Conservation (phyloP, 2,888 invertebrate genomes). For the Trichacis sp. region DNA sequence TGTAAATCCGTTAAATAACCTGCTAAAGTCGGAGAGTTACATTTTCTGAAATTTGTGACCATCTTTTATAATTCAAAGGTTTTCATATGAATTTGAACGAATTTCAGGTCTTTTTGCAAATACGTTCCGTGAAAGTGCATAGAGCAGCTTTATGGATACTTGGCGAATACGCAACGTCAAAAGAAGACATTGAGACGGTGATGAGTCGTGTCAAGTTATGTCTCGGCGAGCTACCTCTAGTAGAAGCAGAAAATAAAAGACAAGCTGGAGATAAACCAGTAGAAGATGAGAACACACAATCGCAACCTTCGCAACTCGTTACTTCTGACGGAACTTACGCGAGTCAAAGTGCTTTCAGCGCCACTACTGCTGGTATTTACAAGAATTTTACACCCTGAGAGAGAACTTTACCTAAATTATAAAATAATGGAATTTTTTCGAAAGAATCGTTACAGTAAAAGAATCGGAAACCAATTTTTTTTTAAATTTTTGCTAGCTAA, state of each 20-base stretch:
- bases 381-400: no score
- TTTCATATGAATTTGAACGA: constrained; percentile 33
- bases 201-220: constrained; percentile 81
- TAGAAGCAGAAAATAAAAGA: constrained; percentile 78
- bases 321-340: constrained; percentile 99
- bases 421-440: no score
- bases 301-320: constrained; percentile 78
- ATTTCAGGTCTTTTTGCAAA: constrained; percentile 87
- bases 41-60: no score
- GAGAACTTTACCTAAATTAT: no score
- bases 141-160: constrained; percentile 97
- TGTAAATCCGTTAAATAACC: no score
- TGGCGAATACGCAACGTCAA: constrained; percentile 91
- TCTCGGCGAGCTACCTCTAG: constrained; percentile 73
- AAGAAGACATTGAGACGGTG: constrained; percentile 83
- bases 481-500: no score
- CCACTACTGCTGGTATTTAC: constrained; percentile 72
- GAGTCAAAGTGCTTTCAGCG: constrained; percentile 95
- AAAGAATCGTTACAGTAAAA: no score
- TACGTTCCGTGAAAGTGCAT: constrained; percentile 92
- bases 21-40: no score
- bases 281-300: constrained; percentile 62
- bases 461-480: background rate
- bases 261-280: constrained; percentile 79
- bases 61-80: background rate